Evolutionary conservation across 2,797 vertebrate genomes (phyloP), one percentile per base, ranked within the genome.

Genomic region (Brotula barbata): DNA sequence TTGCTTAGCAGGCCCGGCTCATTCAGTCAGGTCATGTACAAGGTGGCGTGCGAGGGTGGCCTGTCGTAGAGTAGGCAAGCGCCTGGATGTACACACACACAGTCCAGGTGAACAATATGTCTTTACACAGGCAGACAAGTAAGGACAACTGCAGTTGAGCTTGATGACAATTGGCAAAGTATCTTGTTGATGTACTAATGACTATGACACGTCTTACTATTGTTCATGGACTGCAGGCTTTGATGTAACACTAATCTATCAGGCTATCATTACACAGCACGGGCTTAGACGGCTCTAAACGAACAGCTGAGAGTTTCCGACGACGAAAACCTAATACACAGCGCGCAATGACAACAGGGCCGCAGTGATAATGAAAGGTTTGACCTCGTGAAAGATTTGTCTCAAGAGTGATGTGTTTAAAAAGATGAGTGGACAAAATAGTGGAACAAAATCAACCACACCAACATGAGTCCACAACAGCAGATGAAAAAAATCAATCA

Each of bases 1-100:
- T 83, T 19, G 9, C 72, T 80, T 55, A 64, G 64, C 7, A 13
- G 46, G 41, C 39, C 53, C 15, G 3, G 43, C 58, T 58, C 55
- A 14, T 56, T 78, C 54, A 65, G 48, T 39, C 53, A 21, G 31
- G 39, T 66, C 62, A 52, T 64, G 58, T 69, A 54, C 61, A 52
- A 58, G 53, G 53, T 62, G 51, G 47, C 15, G 25, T 62, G 70
- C 71, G 67, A 59, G 16, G 43, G 2, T 61, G 57, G 58, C 55
- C 54, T 50, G n/a, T 64, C 19, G 42, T 36, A 46, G 34, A 31
- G 45, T 16, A 21, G 14, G 61, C 49, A 31, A n/a, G n/a, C n/a
- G n/a, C n/a, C n/a, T n/a, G n/a, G n/a, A n/a, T n/a, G n/a, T 47
- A 59, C 41, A 42, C 15, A 49, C 47, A 42, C 54, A 59, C 16